Conservation (phyloP, 2,888 invertebrate species). For the Scrobipalpa atriplicella region DNA sequence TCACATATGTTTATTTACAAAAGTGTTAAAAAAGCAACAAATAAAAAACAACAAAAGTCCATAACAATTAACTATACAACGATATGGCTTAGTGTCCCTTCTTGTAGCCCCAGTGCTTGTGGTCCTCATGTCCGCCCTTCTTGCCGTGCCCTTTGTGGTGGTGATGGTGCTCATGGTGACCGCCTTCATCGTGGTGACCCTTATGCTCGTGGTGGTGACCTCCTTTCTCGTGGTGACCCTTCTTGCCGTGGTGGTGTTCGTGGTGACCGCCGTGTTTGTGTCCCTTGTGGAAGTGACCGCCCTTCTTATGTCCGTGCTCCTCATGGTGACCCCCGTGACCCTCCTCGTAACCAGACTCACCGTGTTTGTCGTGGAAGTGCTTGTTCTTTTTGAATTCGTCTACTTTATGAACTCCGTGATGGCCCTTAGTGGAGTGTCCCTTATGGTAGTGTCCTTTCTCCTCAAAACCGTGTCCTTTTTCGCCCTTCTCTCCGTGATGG, state of each 20-base stretch:
- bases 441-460: conserved; percentile 88
- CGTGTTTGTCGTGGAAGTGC: conserved; percentile 92
- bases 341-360: conserved; percentile 89
- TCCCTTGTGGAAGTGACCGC: conserved; percentile 90
- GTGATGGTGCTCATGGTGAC: conserved; percentile 89
- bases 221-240: conserved; percentile 91
- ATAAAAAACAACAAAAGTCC: conserved; percentile 7
- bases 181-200: conserved; percentile 90
- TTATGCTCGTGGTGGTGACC: conserved; percentile 90
- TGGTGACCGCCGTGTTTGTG: conserved; percentile 90
- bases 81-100: conserved; percentile 70
- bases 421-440: conserved; percentile 92
- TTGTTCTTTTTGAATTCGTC: conserved; percentile 93
- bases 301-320: conserved; percentile 90
- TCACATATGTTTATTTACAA: conserved; percentile 36
- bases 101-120: conserved; percentile 89
- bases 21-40: conserved; percentile 32
- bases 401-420: conserved; percentile 91
- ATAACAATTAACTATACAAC: conserved; percentile 15
- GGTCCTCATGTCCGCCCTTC: conserved; percentile 90
- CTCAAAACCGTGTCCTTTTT: conserved; percentile 81
- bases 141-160: conserved; percentile 89
- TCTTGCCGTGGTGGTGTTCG: conserved; percentile 90
- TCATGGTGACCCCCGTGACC: conserved; percentile 90
- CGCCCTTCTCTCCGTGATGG: conserved; percentile 85